These are phyloP conservation scores for Neelides folsomi DNA, from an alignment of 2,888 invertebrate species.

Conservation along the genomic window DNA sequence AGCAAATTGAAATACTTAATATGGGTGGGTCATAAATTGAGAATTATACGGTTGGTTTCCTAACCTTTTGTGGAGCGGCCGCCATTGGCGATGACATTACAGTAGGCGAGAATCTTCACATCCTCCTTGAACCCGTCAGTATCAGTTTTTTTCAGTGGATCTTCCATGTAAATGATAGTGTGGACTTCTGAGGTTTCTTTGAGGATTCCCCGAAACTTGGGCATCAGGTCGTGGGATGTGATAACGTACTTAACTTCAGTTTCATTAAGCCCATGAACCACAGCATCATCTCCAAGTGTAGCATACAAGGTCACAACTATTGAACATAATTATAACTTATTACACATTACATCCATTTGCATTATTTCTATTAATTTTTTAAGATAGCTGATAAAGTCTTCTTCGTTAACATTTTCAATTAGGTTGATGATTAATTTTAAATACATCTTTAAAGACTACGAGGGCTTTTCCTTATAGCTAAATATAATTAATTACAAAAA, in stretches of 20 bases:
- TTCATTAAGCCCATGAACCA: constrained; percentile 91
- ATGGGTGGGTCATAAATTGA: no score
- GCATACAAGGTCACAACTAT: constrained; percentile 91
- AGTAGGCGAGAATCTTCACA: constrained; percentile 59
- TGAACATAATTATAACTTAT: constrained; percentile 25
- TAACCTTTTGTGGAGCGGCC: constrained; percentile 30
- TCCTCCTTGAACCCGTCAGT: constrained; percentile 56
- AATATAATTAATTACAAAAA: no score
- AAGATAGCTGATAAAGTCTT: background rate
- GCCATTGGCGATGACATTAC: constrained; percentile 52
- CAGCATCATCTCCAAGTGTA: constrained; percentile 90
- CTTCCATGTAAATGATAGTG: constrained; percentile 74
- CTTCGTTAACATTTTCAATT: no score
- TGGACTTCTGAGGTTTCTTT: constrained; percentile 58
- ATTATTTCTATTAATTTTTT: background rate
- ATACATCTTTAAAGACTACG: no score
- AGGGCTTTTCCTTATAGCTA: no score
- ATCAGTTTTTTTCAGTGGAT: constrained; percentile 62
- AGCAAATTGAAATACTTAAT: background rate
- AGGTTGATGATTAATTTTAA: no score
- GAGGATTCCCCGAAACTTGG: constrained; percentile 72
- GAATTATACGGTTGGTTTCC: background rate
- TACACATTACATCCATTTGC: constrained; percentile 2
- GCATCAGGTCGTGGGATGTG: constrained; percentile 79
- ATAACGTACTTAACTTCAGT: constrained; percentile 87